Base-by-base conservation (phyloP, 2,888 invertebrate species). In the Folsomia manolachei region DNA sequence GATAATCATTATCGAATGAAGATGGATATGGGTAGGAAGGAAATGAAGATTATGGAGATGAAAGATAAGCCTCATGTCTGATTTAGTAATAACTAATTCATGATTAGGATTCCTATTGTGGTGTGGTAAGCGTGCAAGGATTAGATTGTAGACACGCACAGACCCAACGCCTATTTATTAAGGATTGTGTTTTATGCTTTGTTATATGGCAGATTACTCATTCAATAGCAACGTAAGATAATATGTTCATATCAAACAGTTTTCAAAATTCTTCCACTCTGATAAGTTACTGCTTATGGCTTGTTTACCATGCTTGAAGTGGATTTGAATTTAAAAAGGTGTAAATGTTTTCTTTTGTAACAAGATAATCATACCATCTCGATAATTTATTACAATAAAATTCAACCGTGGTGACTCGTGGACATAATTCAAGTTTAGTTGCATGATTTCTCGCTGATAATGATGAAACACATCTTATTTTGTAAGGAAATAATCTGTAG, bases 51-150 rank as follows among this genome's bases (percentile, higher is more conserved):
- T 66, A 66, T 66, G 52, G 65, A 66, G 24, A 66, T 66, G 52
- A 52, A 39, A 52, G 52, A 27, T 25, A 11, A 52, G 52, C 27
- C 52, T 51, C 65, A 23, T 21, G 18, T 21, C 56, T 56, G 65
- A 63, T 66, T 66, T 66, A 14, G 52, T 51, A 66, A 66, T 66
- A 27, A 66, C 65, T 66, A 52, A 66, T 66, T 66, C 65, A 66
- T 66, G 23, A 39, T 52, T 23, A 66, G 65, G 21, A 51, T 56
- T 56, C 18, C 56, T 21, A 56, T 56, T 56, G 56, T 56, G 18
- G 56, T n/a, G 19, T n/a, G 7, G 56, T 21, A n/a, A 56, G 56
- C 39, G 14, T 39, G 39, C 56, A 4, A 19, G 56, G 56, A 14
- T 56, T 56, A 56, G 21, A 56, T 56, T 56, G 19, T 56, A 56